Conservation (phyloP, 2,888 invertebrate species). For the Parnassius mnemosyne region DNA sequence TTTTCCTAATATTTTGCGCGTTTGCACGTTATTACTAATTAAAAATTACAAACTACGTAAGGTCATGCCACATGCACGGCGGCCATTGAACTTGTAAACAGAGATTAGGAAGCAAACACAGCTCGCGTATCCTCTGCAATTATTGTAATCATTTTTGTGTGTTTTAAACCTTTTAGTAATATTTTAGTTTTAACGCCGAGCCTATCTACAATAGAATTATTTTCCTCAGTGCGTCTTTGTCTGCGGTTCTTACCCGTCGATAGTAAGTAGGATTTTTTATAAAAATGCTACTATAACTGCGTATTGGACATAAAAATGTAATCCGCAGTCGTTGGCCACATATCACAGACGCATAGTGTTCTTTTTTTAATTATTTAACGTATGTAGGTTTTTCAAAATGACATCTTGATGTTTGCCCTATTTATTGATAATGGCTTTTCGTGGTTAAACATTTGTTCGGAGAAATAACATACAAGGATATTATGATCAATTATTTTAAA, state of each 20-base stretch:
- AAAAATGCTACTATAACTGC: background rate
- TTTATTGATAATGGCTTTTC: slow-evolving; percentile 5
- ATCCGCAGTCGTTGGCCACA: too few species aligned
- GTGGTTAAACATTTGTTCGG: slow-evolving; percentile 21
- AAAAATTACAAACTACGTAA: slow-evolving; percentile 9
- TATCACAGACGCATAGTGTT: too few species aligned
- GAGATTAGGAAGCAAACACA: slow-evolving; percentile 20
- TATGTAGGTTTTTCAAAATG: too few species aligned
- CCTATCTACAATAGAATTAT: slow-evolving; percentile 22
- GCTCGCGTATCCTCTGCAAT: slow-evolving; percentile 6
- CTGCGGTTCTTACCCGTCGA: slow-evolving; percentile 36
- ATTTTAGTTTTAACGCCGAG: slow-evolving; percentile 12
- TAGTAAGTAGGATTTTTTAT: slow-evolving; percentile 30
- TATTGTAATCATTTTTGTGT: slow-evolving; percentile 14
- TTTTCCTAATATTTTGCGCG: slow-evolving; percentile 3
- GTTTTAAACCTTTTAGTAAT: slow-evolving; percentile 19
- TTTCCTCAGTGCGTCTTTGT: slow-evolving; percentile 61
- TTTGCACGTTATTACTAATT: slow-evolving; percentile 1
- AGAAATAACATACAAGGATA: too few species aligned
- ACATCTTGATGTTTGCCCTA: too few species aligned
- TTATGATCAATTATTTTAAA: too few species aligned
- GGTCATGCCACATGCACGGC: slow-evolving; percentile 19
- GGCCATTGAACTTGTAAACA: slow-evolving; percentile 18
- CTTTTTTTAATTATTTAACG: too few species aligned
- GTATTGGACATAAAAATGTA: background rate